phyloP scores from a whole-genome alignment of 1,140 invertebrate genomes.

The Ips typographus region DNA sequence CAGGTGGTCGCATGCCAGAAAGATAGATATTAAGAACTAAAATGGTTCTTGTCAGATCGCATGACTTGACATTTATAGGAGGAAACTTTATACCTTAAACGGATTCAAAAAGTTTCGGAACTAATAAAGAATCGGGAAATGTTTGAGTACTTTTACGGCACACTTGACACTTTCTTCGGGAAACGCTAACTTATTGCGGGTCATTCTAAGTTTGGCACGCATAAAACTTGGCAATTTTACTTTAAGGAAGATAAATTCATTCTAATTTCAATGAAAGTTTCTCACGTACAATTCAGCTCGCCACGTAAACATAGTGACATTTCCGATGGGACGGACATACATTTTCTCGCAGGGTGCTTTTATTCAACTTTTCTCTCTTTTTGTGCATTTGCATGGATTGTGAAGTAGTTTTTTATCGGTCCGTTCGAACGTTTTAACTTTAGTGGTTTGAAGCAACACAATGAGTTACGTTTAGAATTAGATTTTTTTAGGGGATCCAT shows the following conservation, averaged over 20 bases:
- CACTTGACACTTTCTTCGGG: slow-evolving; percentile 29
- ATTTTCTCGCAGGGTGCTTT: slow-evolving; percentile 16
- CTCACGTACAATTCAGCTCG: slow-evolving; percentile 14
- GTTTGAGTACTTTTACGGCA: slow-evolving; percentile 32
- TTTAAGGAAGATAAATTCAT: slow-evolving; percentile 33
- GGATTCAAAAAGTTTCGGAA: slow-evolving; percentile 34
- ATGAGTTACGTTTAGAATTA: neutral
- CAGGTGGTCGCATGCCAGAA: no score
- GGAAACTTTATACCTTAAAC: slow-evolving; percentile 23
- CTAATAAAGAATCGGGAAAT: slow-evolving; percentile 31
- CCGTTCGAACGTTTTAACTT: no score
- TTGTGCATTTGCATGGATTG: neutral
- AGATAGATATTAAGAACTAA: neutral
- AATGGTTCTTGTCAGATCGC: neutral
- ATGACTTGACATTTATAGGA: slow-evolving; percentile 13
- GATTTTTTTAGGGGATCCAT: no score
- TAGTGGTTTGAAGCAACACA: neutral
- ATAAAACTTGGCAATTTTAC: slow-evolving; percentile 24
- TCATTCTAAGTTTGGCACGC: slow-evolving; percentile 26
- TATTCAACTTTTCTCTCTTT: neutral
- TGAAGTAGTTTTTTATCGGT: no score
- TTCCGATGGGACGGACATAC: slow-evolving; percentile 18
- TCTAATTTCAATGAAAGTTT: slow-evolving; percentile 27
- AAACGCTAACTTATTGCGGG: slow-evolving; percentile 21
- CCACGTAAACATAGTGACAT: slow-evolving; percentile 25